A percentile compares a stretch with the other conserved stretches of the same genome.
phyloP scores from a whole-genome alignment of 2,888 invertebrate genomes.

The Lochmaea capreae region DNA sequence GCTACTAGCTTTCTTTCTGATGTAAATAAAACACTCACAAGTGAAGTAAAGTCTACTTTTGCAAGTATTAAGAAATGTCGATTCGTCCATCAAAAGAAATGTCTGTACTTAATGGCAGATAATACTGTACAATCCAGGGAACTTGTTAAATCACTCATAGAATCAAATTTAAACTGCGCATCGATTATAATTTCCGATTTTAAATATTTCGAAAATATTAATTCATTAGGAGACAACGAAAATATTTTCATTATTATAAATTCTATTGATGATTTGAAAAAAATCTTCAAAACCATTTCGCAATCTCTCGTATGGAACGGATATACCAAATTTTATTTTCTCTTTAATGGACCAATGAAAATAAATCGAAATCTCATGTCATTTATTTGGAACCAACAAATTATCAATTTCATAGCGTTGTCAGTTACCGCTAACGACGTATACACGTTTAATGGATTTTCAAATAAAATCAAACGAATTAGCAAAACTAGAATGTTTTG shows the following conservation, averaged over 20 bases:
- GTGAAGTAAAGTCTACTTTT: neutral
- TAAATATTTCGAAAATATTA: neutral
- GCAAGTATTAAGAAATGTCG: neutral
- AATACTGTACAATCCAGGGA: neutral
- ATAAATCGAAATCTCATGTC: slow-evolving; percentile 1
- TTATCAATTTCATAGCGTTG: slow-evolving; percentile 20
- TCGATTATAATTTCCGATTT: slow-evolving; percentile 13
- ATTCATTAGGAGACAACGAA: neutral
- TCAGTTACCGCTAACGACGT: slow-evolving; percentile 1
- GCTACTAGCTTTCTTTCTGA: neutral
- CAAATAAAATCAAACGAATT: neutral
- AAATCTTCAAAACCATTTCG: neutral
- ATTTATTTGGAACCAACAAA: slow-evolving; percentile 22
- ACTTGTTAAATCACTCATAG: neutral
- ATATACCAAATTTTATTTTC: slow-evolving; percentile 17
- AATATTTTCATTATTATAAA: slow-evolving; percentile 22
- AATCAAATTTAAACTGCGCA: slow-evolving; percentile 20
- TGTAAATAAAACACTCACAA: neutral
- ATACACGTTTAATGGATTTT: slow-evolving; percentile 27
- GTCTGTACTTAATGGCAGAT: slow-evolving; percentile 2
- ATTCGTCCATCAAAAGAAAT: neutral
- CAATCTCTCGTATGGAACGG: slow-evolving; percentile 10
- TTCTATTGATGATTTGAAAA: slow-evolving; percentile 11
- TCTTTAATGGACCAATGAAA: slow-evolving; percentile 6
- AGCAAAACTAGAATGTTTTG: neutral